phyloP scores from a whole-genome alignment of 1,140 invertebrate species.

The Lineus longissimus region DNA sequence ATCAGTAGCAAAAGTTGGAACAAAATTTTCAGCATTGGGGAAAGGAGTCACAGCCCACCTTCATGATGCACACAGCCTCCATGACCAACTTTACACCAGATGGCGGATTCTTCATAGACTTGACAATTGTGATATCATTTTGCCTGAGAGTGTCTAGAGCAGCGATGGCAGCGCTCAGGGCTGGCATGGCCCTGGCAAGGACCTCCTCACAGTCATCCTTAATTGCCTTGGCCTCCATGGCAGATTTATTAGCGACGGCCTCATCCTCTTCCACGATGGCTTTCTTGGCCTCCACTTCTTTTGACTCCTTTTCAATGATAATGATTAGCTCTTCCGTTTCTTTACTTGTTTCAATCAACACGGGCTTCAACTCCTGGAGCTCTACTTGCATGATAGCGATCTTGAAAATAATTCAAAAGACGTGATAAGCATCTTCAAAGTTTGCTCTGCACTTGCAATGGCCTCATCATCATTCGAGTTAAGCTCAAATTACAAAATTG shows the following conservation, averaged over 20 bases:
- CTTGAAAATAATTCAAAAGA: constrained; percentile 25
- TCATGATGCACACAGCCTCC: constrained; percentile 54
- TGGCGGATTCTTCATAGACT: constrained; percentile 50
- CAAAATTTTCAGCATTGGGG: not conserved
- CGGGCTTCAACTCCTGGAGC: constrained; percentile 49
- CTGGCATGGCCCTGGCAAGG: constrained; percentile 50
- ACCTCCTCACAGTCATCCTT: constrained; percentile 55
- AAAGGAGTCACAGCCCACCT: constrained; percentile 24
- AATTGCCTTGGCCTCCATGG: constrained; percentile 47
- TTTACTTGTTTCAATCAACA: constrained; percentile 46
- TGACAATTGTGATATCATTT: constrained; percentile 53
- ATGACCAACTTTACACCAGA: constrained; percentile 52
- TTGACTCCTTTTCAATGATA: constrained; percentile 50
- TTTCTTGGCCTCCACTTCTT: constrained; percentile 50
- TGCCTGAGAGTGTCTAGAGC: constrained; percentile 54
- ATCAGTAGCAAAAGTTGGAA: too few species aligned
- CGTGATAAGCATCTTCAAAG: not conserved
- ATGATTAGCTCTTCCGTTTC: constrained; percentile 50
- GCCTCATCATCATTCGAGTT: not conserved
- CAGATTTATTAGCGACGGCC: constrained; percentile 43
- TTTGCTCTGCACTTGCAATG: not conserved
- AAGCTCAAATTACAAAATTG: not conserved
- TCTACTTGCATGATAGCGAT: constrained; percentile 52
- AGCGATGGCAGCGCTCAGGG: constrained; percentile 49
- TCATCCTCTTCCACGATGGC: constrained; percentile 49